Conservation (phyloP, 1,140 invertebrate genomes). For the Druon quercuslanigerum region DNA sequence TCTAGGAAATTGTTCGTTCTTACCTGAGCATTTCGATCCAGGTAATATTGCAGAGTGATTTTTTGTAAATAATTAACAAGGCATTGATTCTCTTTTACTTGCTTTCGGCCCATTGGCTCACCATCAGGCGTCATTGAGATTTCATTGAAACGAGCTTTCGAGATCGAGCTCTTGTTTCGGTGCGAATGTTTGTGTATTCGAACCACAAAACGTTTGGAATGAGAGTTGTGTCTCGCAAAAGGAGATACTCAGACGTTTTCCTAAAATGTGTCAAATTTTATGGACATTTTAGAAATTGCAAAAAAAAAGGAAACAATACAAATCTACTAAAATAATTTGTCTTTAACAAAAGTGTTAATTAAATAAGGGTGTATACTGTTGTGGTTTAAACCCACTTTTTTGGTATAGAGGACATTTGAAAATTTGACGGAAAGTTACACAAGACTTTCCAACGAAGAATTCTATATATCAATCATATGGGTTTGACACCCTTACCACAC, state of each 20-base stretch:
- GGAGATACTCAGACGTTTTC: constrained; percentile 89
- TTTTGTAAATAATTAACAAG: constrained; percentile 33
- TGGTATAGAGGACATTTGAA: too few relatives aligned
- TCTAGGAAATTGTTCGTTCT: constrained; percentile 8
- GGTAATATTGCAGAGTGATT: constrained; percentile 41
- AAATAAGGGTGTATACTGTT: too few relatives aligned
- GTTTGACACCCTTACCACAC: too few relatives aligned
- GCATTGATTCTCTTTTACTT: constrained; percentile 53
- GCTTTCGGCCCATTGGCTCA: constrained; percentile 60
- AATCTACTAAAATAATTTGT: background rate
- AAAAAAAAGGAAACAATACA: background rate
- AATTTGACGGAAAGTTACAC: too few relatives aligned
- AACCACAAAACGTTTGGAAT: constrained; percentile 97
- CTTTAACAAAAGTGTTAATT: too few relatives aligned
- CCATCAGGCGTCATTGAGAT: constrained; percentile 85
- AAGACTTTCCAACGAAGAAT: too few relatives aligned
- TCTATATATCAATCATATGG: too few relatives aligned
- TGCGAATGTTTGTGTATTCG: constrained; percentile 91
- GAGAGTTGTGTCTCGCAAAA: constrained; percentile 91
- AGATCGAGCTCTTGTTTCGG: constrained; percentile 86
- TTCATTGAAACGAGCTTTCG: constrained; percentile 91
- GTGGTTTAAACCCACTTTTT: too few relatives aligned
- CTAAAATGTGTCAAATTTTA: constrained; percentile 73
- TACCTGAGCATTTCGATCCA: constrained; percentile 28
- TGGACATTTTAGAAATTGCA: constrained; percentile 4